Conservation (phyloP, 2,113 vertebrate species). For the Aix galericulata region DNA sequence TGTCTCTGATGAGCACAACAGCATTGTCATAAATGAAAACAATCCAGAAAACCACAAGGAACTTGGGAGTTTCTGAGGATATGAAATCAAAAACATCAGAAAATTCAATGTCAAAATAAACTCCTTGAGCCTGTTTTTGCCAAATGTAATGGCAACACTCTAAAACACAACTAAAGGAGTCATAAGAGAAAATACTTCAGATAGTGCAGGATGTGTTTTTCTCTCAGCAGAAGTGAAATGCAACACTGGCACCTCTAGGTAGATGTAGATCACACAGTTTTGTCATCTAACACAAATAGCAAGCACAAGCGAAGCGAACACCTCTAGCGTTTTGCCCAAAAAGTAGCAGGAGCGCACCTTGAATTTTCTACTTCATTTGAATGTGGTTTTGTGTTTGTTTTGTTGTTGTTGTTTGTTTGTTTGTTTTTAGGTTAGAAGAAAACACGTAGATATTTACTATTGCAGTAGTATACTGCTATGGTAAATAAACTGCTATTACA, state of each 20-base stretch:
- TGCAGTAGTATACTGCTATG: neutral
- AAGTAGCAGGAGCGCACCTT: neutral
- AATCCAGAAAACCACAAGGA: neutral
- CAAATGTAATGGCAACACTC: neutral
- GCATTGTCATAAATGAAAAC: neutral
- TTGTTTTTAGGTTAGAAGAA: neutral
- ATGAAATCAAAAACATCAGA: neutral
- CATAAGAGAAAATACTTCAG: neutral
- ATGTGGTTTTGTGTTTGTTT: too few species aligned
- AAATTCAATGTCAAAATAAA: neutral
- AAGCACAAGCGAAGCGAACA: neutral
- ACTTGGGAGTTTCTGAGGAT: neutral
- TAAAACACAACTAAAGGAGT: neutral
- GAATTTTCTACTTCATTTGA: neutral
- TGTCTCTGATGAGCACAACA: neutral
- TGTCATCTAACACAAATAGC: neutral
- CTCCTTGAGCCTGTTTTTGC: neutral
- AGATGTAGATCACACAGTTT: neutral
- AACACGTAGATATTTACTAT: neutral
- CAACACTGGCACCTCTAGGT: neutral
- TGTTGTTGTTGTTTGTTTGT: too few species aligned
- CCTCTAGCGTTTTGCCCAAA: neutral
- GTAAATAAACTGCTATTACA: neutral
- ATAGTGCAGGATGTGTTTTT: neutral
- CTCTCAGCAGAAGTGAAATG: neutral